Evolutionary conservation across 1,140 invertebrate species (phyloP), one percentile per base, ranked within the genome.

Genomic region (Ceratina australensis): DNA sequence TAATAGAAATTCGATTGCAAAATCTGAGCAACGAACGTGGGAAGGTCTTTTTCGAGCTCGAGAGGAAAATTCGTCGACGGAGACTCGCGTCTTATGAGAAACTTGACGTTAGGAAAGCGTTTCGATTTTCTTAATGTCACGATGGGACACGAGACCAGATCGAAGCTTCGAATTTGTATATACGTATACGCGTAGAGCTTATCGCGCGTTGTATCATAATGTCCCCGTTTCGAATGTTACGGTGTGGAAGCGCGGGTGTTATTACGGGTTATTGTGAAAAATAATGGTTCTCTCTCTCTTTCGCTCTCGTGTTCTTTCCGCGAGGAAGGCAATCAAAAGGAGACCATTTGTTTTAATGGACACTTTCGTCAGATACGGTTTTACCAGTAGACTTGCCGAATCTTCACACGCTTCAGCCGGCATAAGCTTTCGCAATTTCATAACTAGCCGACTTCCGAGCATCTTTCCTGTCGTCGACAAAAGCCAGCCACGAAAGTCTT

Each of bases 391-490:
- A 47, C 50, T 8, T 49, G 61, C 33, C 33, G 76, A 71, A 68
- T 72, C 52, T 83, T 83, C 81, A 72, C 81, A 84, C 81, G 81
- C 72, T 77, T 80, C 79, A 61, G 28, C 22, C 20, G 65, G 13
- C 67, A 68, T 60, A 68, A 78, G 64, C 68, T 56, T 61, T 47
- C 42, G 57, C 56, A 81, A 85, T 86, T 82, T 83, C 84, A 80
- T 85, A 86, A 86, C 78, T 16, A 78, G 59, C 60, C 33, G 66
- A 87, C 79, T 87, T 86, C 78, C 80, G 82, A 86, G 80, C 66
- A 76, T 83, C 85, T 76, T 83, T 80, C 64, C 78, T 86, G 82
- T 82, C 73, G 47, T 26, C 50, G 57, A 78, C 80, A 69, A 85
- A 80, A 85, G 78, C 59, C 33, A 8, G 33, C 60, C 18, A 81